Conservation (phyloP, 2,888 invertebrate genomes). For the Leptarthrus brevirostris region DNA sequence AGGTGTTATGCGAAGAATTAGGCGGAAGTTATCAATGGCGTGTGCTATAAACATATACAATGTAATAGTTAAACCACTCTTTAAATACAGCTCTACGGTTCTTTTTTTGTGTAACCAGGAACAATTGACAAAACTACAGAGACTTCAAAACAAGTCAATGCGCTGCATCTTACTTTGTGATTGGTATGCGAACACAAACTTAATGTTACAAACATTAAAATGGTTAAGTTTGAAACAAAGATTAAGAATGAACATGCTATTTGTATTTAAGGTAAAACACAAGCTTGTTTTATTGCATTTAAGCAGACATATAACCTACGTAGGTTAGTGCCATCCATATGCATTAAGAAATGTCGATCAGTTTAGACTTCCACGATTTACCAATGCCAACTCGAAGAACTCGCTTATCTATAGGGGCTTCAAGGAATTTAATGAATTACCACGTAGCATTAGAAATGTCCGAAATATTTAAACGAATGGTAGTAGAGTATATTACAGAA, state of each 20-base stretch:
- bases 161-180: not conserved
- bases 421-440: not conserved
- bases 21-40: not conserved
- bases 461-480: not conserved
- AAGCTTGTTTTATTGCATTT: not conserved
- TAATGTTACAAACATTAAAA: not conserved
- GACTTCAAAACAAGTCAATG: not conserved
- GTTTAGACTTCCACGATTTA: not conserved
- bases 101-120: not conserved
- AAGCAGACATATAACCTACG: not conserved
- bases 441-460: not conserved
- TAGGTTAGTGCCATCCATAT: not conserved
- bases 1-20: not conserved
- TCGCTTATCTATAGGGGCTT: not conserved
- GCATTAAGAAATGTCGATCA: not conserved
- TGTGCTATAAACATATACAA: conserved; percentile 9
- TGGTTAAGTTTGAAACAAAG: not conserved
- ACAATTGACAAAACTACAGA: not conserved
- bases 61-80: not conserved
- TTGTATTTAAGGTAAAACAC: not conserved
- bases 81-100: not conserved
- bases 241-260: not conserved
- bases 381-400: not conserved
- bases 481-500: not conserved
- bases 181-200: not conserved